These are phyloP conservation scores for Cyanocitta stelleri DNA, from an alignment of 2,113 vertebrate genomes.

Conservation along the genomic window DNA sequence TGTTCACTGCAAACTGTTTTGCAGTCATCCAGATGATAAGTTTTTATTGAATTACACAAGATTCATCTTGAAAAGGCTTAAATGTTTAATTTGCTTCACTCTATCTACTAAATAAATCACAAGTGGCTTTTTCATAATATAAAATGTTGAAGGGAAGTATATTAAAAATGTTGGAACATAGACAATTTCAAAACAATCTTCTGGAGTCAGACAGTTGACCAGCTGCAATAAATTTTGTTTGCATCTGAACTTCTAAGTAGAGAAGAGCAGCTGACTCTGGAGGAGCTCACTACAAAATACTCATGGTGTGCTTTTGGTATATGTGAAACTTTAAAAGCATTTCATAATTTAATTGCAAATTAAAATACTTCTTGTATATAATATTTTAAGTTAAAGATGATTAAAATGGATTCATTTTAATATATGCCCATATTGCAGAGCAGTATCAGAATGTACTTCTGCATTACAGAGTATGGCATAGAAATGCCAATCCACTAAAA, in stretches of 20 bases:
- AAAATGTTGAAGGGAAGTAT: neutral
- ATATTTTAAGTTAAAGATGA: neutral
- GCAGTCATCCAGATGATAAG: neutral
- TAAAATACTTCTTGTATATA: neutral
- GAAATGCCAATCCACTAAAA: neutral
- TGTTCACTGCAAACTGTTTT: neutral
- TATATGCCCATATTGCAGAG: neutral
- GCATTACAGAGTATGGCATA: neutral
- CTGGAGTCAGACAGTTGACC: neutral
- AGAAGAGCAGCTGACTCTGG: neutral
- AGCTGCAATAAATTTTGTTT: conserved; percentile 18
- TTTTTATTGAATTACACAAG: conserved; percentile 21
- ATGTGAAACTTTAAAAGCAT: neutral
- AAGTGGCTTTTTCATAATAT: neutral
- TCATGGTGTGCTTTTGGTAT: neutral
- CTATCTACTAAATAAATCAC: conserved; percentile 39
- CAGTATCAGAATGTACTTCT: neutral
- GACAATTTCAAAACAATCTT: conserved; percentile 43
- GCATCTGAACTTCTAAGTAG: neutral
- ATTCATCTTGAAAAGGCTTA: conserved; percentile 17
- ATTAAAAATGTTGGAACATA: neutral
- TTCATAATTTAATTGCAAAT: neutral
- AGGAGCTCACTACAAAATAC: neutral
- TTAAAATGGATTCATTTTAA: neutral
- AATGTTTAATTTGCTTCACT: conserved; percentile 39